These are phyloP conservation scores for Neotoma lepida DNA, from an alignment of 2,113 vertebrate genomes.

Conservation along the genomic window DNA sequence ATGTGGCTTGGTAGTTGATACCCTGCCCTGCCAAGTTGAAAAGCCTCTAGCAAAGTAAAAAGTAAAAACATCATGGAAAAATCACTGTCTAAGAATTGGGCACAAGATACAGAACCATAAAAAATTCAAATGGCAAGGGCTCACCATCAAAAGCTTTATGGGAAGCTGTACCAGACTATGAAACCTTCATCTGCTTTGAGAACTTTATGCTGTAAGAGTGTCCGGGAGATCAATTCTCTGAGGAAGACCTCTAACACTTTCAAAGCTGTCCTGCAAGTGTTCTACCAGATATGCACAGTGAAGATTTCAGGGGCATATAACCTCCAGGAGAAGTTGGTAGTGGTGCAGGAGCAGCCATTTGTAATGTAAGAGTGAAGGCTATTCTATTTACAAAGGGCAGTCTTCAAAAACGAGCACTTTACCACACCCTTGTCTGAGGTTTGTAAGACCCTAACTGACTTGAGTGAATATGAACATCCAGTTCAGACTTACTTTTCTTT, in stretches of 20 bases:
- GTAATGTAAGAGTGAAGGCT: background rate
- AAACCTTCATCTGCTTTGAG: background rate
- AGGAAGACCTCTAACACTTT: background rate
- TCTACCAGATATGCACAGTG: background rate
- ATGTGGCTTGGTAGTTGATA: background rate
- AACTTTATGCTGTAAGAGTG: background rate
- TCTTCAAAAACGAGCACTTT: background rate
- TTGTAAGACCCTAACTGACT: background rate
- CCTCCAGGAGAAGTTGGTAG: background rate
- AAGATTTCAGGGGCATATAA: background rate
- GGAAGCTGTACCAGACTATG: background rate
- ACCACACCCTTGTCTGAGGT: background rate
- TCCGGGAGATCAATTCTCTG: background rate
- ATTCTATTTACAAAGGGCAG: background rate
- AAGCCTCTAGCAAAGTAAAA: background rate
- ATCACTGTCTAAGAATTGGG: background rate
- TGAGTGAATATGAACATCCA: background rate
- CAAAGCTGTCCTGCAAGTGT: background rate
- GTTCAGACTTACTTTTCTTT: background rate
- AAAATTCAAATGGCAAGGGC: too few species aligned
- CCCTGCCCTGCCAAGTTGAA: background rate
- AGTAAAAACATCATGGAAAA: background rate
- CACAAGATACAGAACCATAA: background rate
- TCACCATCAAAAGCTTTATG: background rate
- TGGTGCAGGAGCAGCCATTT: background rate